These are phyloP conservation scores for Lithophane ornitopus DNA, from an alignment of 2,888 invertebrate genomes.

Conservation along the genomic window DNA sequence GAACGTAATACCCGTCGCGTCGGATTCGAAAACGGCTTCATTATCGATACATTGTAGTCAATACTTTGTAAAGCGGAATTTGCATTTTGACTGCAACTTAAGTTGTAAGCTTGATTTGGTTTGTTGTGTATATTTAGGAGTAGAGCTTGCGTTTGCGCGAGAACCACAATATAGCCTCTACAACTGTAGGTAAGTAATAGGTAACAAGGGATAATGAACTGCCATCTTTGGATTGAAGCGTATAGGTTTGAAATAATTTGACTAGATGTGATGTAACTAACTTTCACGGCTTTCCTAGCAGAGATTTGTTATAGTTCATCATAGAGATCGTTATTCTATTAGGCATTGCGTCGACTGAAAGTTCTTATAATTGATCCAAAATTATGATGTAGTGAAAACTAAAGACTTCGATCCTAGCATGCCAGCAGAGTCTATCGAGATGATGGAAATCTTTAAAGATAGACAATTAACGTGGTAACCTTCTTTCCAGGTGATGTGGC, in stretches of 20 bases:
- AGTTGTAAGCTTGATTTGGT: constrained; percentile 18
- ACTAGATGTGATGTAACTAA: background rate
- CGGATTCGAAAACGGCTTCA: constrained; percentile 46
- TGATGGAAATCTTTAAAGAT: background rate
- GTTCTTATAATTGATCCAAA: background rate
- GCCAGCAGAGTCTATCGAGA: background rate
- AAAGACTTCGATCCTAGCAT: background rate
- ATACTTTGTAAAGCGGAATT: constrained; percentile 37
- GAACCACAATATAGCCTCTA: background rate
- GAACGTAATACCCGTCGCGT: background rate
- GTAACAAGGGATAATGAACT: background rate
- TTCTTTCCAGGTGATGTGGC: constrained; percentile 83
- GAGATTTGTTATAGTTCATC: background rate
- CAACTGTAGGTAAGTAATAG: background rate
- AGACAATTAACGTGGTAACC: background rate
- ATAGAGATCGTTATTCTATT: background rate
- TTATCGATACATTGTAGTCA: constrained; percentile 45
- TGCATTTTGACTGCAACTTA: constrained; percentile 22
- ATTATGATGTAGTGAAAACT: background rate
- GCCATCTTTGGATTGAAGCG: background rate
- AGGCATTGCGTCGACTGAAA: background rate
- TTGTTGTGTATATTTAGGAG: background rate
- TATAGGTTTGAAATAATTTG: background rate
- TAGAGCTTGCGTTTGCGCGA: background rate
- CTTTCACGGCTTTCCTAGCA: background rate